Evolutionary conservation across 2,113 vertebrate genomes (phyloP), one percentile per base, ranked within the genome.

Genomic region (Oncorhynchus kisutch): DNA sequence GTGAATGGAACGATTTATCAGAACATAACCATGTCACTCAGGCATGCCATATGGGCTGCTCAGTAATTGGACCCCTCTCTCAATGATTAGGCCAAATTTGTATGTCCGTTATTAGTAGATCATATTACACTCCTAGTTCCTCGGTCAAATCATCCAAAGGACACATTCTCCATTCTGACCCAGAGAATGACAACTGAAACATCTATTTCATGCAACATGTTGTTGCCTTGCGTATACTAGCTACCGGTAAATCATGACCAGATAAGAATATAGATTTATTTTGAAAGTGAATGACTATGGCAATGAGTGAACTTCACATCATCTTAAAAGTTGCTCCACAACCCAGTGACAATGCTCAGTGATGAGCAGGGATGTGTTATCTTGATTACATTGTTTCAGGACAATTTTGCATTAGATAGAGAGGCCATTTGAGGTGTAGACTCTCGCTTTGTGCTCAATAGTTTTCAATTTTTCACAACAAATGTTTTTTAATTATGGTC

Each of bases 1-100:
- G 29, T 64, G 59, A 54, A 31, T 66, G 57, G 49, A 29, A 66
- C 27, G 27, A 27, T 77, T n/a, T 80, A 64, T 74, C 57, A 67
- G 29, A 25, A 54, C 45, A 54, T 64, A n/a, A 12, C 16, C 7
- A 9, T 39, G 39, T 82, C 31, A 75, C 29, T 68, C 67, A 62
- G 62, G 27, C 3, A 49, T 76, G 29, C 20, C 25, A 68, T 16
- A 45, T 72, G 20, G n/a, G 5, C 5, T 5, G 2, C 31, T 49
- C 8, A 4, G 7, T 77, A 77, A 51, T 51, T 13, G 18, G 27
- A 34, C 60, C 51, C 22, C 39, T 48, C 11, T 57, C n/a, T 57
- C 51, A 34, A 62, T 62, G 27, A 70, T 76, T 60, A 25, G 74
- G 16, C 16, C 67, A 62, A 45, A 76, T 48, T 39, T 24, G 22